phyloP scores from a whole-genome alignment of 2,797 vertebrate species.

The Pangasius krempfi region DNA sequence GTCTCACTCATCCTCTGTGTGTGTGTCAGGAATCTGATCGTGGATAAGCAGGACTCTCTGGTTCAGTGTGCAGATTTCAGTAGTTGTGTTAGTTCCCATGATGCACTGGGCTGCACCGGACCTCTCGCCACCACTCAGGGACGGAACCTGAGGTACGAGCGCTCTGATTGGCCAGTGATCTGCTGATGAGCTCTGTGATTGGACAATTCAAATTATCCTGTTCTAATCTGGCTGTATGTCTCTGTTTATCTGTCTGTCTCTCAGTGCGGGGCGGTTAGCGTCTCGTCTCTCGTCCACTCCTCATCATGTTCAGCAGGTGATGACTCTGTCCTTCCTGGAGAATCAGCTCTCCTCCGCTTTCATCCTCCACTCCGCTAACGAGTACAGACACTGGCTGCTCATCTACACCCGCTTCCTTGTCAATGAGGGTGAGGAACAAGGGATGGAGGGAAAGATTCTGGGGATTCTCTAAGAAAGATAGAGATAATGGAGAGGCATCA shows the following conservation, averaged over 20 bases:
- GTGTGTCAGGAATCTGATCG: conserved; percentile 88
- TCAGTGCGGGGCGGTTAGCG: conserved; percentile 91
- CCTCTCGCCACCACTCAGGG: conserved; percentile 94
- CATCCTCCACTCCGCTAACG: conserved; percentile 85
- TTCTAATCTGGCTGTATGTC: background rate
- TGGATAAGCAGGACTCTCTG: conserved; percentile 91
- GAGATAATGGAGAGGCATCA: background rate
- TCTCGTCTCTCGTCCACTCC: conserved; percentile 91
- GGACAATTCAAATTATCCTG: background rate
- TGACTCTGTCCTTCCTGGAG: conserved; percentile 93
- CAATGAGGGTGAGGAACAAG: conserved; percentile 87
- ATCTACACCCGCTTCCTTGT: conserved; percentile 96
- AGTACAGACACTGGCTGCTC: conserved; percentile 96
- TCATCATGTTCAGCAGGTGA: conserved; percentile 91
- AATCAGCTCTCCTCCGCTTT: conserved; percentile 90
- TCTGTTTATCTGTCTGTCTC: background rate
- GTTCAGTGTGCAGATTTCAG: conserved; percentile 95
- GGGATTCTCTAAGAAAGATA: background rate
- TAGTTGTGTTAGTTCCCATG: conserved; percentile 87
- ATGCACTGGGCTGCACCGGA: conserved; percentile 86
- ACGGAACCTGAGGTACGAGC: conserved; percentile 85
- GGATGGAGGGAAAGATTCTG: background rate
- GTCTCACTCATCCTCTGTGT: background rate
- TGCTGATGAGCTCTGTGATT: background rate
- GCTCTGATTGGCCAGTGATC: background rate